Evolutionary conservation across 53 echinoderm and acorn worm genomes (phyloP), one percentile per base, ranked within the genome.

Genomic region (Apostichopus leukothele): DNA sequence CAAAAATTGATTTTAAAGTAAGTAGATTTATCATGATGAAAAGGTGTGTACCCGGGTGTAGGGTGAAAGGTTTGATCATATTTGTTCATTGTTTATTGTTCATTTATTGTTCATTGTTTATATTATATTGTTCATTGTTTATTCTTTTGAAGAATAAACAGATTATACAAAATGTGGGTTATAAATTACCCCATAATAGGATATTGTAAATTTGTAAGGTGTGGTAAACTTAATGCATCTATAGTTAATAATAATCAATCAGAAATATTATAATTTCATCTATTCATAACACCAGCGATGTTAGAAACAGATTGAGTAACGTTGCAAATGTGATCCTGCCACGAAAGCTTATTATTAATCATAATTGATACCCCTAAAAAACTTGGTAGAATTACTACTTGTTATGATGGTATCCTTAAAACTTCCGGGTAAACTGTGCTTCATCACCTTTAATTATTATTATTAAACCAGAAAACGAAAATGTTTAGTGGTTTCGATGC

Each of bases 371-470:
- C 22, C 50, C 76, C 76, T 76, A 21, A 26, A 75, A 75, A 39
- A 39, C 39, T 39, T 39, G 39, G 39, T 39, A 39, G 39, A 75
- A 10, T 75, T 21, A 23, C 76, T 22, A 22, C 23, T 75, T 75
- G 76, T 75, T 75, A 76, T 76, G n/a, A 22, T 27, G 1, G 22
- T 20, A 76, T 76, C 7, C 1, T 76, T 22, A 76, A 22, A 76
- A 76, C 76, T 19, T 1, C 7, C 7, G 76, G 39, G 19, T 19
- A 11, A 21, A 76, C 76, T 76, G 19, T 76, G 76, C 6, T 19
- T 19, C 22, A 76, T 76, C 76, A 76, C 76, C 76, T 22, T 22
- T 76, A n/a, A n/a, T n/a, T 18, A 76, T 76, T 9, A 39, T 76
- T 20, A 11, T 25, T 21, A 21, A 76, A 76, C 2, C 39, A 39